These are phyloP conservation scores for Macrotrachela quadricornifera DNA, from an alignment of 1,140 invertebrate species.

Conservation along the genomic window DNA sequence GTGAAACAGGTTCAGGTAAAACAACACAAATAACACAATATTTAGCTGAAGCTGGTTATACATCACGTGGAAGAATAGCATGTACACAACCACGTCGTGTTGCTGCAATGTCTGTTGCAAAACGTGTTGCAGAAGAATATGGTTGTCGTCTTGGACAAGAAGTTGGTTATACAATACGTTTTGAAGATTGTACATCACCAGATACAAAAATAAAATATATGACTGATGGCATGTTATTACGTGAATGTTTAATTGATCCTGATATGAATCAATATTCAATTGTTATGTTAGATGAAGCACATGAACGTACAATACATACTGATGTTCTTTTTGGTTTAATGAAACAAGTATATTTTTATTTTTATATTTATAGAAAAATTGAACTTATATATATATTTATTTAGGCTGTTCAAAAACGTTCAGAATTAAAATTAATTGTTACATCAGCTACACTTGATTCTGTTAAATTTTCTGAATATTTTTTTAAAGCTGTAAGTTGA, in stretches of 20 bases:
- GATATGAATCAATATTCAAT: constrained; percentile 76
- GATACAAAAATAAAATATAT: constrained; percentile 98
- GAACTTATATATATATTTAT: too few relatives aligned
- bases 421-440: constrained; percentile 35
- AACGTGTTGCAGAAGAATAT: constrained; percentile 92
- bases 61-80: constrained; percentile 60
- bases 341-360: too few relatives aligned
- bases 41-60: constrained; percentile 81
- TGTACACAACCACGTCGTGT: constrained; percentile 91
- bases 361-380: too few relatives aligned
- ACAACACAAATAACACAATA: constrained; percentile 99
- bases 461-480: constrained; percentile 38
- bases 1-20: constrained; percentile 95
- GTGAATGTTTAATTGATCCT: constrained; percentile 85
- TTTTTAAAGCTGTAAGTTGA: constrained; percentile 14
- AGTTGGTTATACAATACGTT: constrained; percentile 95
- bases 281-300: constrained; percentile 97
- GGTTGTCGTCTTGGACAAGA: constrained; percentile 86
- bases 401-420: constrained; percentile 56
- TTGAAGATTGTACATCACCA: constrained; percentile 94
- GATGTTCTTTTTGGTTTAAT: constrained; percentile 87
- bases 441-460: constrained; percentile 35
- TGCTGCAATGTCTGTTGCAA: constrained; percentile 94
- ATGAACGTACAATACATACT: constrained; percentile 89
- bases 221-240: constrained; percentile 95